Base-by-base conservation (phyloP, 1,140 invertebrate genomes). In the Pantala flavescens region DNA sequence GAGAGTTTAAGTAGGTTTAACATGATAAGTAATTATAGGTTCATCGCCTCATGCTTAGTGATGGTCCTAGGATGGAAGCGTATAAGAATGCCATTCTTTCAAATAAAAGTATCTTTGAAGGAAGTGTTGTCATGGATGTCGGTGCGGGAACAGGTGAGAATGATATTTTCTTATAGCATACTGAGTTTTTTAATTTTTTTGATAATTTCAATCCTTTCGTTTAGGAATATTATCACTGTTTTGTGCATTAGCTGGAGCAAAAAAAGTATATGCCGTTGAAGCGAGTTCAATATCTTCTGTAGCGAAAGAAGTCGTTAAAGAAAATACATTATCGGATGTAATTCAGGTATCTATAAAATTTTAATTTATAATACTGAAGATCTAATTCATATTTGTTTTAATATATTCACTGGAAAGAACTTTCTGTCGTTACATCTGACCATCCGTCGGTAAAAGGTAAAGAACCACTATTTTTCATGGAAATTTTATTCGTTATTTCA, bases 181-280 rank as follows among this genome's bases (percentile, higher is more conserved):
- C 71, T 77, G 73, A 70, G 49, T n/a, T 28, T 21, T n/a, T 70
- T 23, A 43, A 28, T 19, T 23, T 28, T 43, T 71, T 70, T 43
- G 24, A 36, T 73, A 28, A 16, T 21, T 19, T 16, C 43, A 49
- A 63, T 19, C 12, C 12, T 76, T 73, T 75, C 21, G 78, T 78
- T 63, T 87, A 78, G 95, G 96, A 23, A 97, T 99, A 80, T 84
- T 99, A 19, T 97, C 95, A 36, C 91, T 99, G 87, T 98, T 99
- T 86, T 93, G 93, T 80, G 95, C 95, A 23, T 90, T 95, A 81
- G 94, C 95, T 73, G 97, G 96, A 23, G 96, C 97, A 7, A 87
- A 87, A 55, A 90, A 89, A 83, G 95, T 99, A 0, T 93, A 94
- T 83, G 97, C 95, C 16, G 89, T 99, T 77, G 94, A 98, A 85